Percentiles rank a stretch among this genome's conserved stretches.
These are phyloP conservation scores for Apaloderma vittatum DNA, from an alignment of 2,113 vertebrate genomes.

Conservation along the genomic window DNA sequence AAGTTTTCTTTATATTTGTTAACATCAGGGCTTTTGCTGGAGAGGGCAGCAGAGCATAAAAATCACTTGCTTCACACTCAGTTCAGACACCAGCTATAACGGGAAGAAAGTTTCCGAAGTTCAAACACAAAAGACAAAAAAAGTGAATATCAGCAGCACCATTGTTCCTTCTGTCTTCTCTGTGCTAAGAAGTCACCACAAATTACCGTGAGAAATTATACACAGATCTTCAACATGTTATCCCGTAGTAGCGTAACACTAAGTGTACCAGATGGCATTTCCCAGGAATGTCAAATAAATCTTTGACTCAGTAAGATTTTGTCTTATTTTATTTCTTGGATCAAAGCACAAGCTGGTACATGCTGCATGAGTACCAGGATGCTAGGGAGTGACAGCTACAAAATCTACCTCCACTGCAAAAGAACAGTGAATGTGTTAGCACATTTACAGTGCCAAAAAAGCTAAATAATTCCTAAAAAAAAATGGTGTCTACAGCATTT, in stretches of 20 bases:
- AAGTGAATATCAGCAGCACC: not conserved
- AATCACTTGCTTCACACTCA: not conserved
- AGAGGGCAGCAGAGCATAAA: conserved; percentile 20
- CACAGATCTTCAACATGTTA: not conserved
- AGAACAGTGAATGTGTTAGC: not conserved
- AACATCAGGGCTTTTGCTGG: not conserved
- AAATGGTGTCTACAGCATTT: not conserved
- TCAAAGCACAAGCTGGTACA: not conserved
- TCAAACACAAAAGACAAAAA: not conserved
- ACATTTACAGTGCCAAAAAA: not conserved
- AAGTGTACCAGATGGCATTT: not conserved
- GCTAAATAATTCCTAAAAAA: not conserved
- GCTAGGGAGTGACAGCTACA: not conserved
- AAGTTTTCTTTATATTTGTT: not conserved
- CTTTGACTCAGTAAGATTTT: not conserved
- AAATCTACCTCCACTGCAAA: not conserved
- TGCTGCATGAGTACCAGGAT: not conserved
- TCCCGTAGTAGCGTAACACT: not conserved
- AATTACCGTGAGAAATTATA: not conserved
- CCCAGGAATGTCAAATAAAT: not conserved
- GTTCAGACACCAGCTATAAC: not conserved
- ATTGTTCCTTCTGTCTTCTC: not conserved
- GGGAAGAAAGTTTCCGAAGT: not conserved
- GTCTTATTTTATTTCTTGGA: not conserved
- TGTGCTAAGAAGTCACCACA: not conserved